Conservation (phyloP, 2,113 vertebrate species). For the Esox niger region DNA sequence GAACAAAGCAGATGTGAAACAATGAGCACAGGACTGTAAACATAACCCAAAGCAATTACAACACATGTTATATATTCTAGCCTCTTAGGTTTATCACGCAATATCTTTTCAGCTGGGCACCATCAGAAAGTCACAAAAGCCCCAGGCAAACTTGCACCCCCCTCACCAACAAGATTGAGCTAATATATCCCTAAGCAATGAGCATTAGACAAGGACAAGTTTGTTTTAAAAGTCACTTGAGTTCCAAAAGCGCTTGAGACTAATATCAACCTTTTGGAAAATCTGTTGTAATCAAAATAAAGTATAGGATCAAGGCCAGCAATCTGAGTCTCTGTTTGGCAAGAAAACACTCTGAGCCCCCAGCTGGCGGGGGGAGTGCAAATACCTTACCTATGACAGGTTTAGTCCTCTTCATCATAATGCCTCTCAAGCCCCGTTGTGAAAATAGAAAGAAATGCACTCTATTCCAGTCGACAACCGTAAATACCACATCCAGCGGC, state of each 20-base stretch:
- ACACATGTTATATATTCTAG: no score
- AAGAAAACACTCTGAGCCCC: conserved; percentile 10
- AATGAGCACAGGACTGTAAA: no score
- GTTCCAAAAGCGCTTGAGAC: not conserved
- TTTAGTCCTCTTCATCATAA: conserved; percentile 48
- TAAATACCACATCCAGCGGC: conserved; percentile 9
- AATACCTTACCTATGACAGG: conserved; percentile 54
- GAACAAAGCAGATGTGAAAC: no score
- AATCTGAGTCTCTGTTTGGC: not conserved
- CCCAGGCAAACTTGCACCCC: not conserved
- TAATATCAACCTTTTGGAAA: not conserved
- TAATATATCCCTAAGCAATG: not conserved
- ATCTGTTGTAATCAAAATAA: not conserved
- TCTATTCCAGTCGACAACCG: conserved; percentile 13
- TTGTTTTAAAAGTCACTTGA: not conserved
- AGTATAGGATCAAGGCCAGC: not conserved
- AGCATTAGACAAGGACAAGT: not conserved
- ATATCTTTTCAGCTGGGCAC: no score
- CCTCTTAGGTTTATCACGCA: no score
- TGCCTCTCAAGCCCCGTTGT: not conserved
- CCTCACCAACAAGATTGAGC: not conserved
- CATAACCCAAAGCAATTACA: no score
- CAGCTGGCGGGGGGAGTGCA: conserved; percentile 18
- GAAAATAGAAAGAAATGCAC: conserved; percentile 19
- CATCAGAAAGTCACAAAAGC: not conserved